These are phyloP conservation scores for Galbula dea DNA, from an alignment of 2,113 vertebrate genomes.

Conservation along the genomic window DNA sequence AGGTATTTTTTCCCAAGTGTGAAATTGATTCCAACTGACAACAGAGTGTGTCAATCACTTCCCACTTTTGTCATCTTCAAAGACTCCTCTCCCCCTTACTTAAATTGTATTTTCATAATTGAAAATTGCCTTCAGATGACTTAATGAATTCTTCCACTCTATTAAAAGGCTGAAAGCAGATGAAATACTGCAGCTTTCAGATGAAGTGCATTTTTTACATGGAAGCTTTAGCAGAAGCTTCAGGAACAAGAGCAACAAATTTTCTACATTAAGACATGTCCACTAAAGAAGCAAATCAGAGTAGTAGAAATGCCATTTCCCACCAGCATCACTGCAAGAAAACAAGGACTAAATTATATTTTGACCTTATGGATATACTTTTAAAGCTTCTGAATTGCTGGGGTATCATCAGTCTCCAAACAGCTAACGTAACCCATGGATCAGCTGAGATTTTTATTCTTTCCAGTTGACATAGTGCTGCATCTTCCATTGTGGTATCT, in stretches of 20 bases:
- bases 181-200: conserved; percentile 31
- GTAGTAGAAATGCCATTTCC: background rate
- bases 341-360: conserved; percentile 11
- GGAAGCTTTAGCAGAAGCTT: conserved; percentile 12
- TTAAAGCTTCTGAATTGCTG: background rate
- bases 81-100: conserved; percentile 45
- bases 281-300: conserved; percentile 12
- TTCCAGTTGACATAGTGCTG: background rate
- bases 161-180: conserved; percentile 21
- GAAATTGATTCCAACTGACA: conserved; percentile 64
- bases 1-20: conserved; percentile 54
- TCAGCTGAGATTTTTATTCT: conserved; percentile 10
- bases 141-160: conserved; percentile 53
- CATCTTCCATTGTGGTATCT: background rate
- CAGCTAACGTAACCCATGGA: background rate
- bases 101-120: conserved; percentile 67
- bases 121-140: conserved; percentile 60
- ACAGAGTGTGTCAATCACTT: conserved; percentile 55
- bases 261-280: background rate
- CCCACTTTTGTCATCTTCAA: conserved; percentile 59
- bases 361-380: background rate
- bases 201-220: conserved; percentile 24
- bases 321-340: background rate
- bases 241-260: background rate
- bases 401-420: background rate